Conservation (phyloP, 2,113 vertebrate species). For the Brachyhypopomus gauderio region DNA sequence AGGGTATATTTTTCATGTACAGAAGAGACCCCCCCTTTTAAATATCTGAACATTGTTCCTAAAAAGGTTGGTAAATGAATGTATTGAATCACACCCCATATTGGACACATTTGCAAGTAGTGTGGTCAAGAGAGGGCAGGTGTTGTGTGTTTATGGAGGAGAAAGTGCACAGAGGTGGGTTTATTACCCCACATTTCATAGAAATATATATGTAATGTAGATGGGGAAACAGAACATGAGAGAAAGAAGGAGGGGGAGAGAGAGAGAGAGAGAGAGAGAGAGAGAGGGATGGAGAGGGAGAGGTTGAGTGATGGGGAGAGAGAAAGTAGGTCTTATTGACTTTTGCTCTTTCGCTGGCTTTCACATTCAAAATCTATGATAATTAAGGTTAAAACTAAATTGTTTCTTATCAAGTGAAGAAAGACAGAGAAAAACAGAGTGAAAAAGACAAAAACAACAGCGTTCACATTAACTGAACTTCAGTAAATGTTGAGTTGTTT, state of each 20-base stretch:
- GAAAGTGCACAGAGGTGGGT: not conserved
- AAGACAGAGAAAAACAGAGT: not conserved
- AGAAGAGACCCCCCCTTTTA: not conserved
- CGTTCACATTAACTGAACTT: no score
- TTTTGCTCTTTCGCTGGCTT: not conserved
- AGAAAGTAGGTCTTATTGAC: not conserved
- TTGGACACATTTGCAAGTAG: conserved; percentile 14
- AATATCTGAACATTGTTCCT: not conserved
- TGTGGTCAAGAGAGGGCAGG: not conserved
- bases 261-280: not conserved
- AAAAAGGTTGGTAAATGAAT: conserved; percentile 8
- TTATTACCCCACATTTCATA: not conserved
- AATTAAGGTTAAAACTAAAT: not conserved
- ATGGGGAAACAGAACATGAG: not conserved
- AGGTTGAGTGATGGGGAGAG: not conserved
- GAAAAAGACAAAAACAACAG: no score
- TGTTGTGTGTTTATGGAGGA: not conserved
- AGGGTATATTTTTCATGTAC: not conserved
- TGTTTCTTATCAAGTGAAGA: not conserved
- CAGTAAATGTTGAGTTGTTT: not conserved
- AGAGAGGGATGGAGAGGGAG: no score
- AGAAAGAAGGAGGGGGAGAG: not conserved
- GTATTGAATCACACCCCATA: conserved; percentile 21
- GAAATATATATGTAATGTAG: not conserved
- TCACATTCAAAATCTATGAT: not conserved